Percentiles rank a stretch among this genome's conserved stretches.
phyloP scores from a whole-genome alignment of 2,797 vertebrate genomes.

The Adelosebastes latens region DNA sequence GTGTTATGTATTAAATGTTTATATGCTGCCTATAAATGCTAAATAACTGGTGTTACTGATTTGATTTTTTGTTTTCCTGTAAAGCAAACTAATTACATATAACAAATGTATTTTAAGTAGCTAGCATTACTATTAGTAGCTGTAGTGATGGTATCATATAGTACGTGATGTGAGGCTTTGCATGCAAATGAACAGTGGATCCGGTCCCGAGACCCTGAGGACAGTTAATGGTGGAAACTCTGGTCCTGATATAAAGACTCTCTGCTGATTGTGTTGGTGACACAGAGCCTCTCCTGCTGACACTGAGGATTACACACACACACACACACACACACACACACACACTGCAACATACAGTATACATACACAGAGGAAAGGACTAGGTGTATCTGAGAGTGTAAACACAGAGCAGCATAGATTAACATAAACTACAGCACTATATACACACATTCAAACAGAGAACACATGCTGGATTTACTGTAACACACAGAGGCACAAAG shows the following conservation, averaged over 20 bases:
- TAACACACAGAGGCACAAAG: not conserved
- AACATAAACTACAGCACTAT: conserved; percentile 24
- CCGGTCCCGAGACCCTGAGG: conserved; percentile 53
- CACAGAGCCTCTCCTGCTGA: conserved; percentile 58
- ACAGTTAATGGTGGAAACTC: conserved; percentile 76
- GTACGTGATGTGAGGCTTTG: conserved; percentile 8
- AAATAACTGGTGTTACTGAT: not conserved
- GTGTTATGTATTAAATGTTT: not conserved
- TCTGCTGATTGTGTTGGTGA: conserved; percentile 69
- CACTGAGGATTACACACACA: conserved; percentile 32
- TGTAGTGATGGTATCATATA: not conserved
- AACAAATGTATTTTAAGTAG: not conserved
- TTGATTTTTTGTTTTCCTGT: no score
- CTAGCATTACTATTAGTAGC: not conserved
- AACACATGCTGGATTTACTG: conserved; percentile 44
- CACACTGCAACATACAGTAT: conserved; percentile 13
- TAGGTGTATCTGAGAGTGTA: conserved; percentile 19
- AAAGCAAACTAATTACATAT: not conserved
- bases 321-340: not conserved
- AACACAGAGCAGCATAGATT: conserved; percentile 34
- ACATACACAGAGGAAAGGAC: conserved; percentile 24
- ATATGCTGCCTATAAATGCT: not conserved
- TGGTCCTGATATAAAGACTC: conserved; percentile 66
- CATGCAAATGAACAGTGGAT: conserved; percentile 36
- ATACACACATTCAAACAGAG: conserved; percentile 30